These are phyloP conservation scores for Chloroceryle aenea DNA, from an alignment of 2,113 vertebrate species.

Conservation along the genomic window DNA sequence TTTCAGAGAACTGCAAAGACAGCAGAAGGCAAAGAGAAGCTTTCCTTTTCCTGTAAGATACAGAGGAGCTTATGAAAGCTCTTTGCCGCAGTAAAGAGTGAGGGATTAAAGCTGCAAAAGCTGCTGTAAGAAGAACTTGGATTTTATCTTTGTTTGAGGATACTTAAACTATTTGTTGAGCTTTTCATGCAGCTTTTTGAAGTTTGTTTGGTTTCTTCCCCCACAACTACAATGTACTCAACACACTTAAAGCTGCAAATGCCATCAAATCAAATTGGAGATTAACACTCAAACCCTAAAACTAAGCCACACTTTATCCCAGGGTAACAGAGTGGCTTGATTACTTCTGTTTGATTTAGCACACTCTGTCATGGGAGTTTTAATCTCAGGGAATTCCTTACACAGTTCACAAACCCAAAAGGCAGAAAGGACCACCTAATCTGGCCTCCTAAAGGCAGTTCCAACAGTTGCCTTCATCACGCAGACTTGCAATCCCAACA, in stretches of 20 bases:
- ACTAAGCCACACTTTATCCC: background rate
- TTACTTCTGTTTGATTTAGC: conserved; percentile 27
- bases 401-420: background rate
- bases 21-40: background rate
- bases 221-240: background rate
- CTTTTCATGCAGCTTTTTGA: conserved; percentile 7
- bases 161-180: background rate
- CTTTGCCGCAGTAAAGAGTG: background rate
- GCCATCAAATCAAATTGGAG: background rate
- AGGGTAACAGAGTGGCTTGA: background rate
- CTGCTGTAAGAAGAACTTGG: background rate
- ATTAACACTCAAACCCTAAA: background rate
- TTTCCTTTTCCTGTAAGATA: background rate
- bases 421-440: background rate
- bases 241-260: background rate
- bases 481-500: background rate
- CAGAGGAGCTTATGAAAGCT: background rate
- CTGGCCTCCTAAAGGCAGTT: background rate
- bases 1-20: background rate
- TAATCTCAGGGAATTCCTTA: conserved; percentile 14
- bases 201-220: background rate
- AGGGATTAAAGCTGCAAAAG: conserved; percentile 13
- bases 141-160: conserved; percentile 32
- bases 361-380: background rate
- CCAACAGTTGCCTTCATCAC: background rate